Conservation (phyloP, 2,797 vertebrate species). For the Pantherophis vulpinus region DNA sequence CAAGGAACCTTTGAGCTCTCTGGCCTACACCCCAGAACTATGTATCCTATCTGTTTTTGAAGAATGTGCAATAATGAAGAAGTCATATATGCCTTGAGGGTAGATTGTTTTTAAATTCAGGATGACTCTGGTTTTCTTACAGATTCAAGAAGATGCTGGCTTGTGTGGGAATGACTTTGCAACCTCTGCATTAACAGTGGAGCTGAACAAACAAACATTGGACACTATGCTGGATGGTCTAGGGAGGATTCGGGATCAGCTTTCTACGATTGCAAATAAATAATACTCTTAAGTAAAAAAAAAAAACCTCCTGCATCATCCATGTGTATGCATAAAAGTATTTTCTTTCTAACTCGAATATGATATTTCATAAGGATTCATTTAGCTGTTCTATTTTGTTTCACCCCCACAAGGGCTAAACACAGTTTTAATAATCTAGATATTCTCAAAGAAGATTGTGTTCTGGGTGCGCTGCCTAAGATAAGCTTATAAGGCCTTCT, state of each 20-base stretch:
- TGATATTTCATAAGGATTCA: neutral
- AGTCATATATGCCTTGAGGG: neutral
- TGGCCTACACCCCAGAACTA: neutral
- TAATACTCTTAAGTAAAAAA: slow-evolving; percentile 53
- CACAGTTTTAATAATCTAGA: neutral
- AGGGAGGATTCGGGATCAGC: slow-evolving; percentile 91
- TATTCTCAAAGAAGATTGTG: neutral
- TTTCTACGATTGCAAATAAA: slow-evolving; percentile 86
- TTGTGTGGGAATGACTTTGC: slow-evolving; percentile 65
- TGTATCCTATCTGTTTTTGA: neutral
- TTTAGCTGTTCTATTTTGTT: neutral
- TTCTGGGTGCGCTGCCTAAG: slow-evolving; percentile 29
- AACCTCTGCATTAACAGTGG: slow-evolving; percentile 83
- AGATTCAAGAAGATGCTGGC: slow-evolving; percentile 75
- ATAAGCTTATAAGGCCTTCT: slow-evolving; percentile 21
- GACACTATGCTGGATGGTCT: slow-evolving; percentile 94
- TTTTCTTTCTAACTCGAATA: neutral
- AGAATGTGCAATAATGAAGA: neutral
- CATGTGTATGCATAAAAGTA: neutral
- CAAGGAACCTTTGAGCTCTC: neutral
- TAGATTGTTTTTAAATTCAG: neutral
- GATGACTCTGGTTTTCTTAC: slow-evolving; percentile 29
- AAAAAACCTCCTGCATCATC: neutral
- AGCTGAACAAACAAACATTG: slow-evolving; percentile 89
- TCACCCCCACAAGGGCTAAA: slow-evolving; percentile 19